These are phyloP conservation scores for Enteromius viviparus DNA, from an alignment of 2,797 vertebrate genomes.

Conservation along the genomic window DNA sequence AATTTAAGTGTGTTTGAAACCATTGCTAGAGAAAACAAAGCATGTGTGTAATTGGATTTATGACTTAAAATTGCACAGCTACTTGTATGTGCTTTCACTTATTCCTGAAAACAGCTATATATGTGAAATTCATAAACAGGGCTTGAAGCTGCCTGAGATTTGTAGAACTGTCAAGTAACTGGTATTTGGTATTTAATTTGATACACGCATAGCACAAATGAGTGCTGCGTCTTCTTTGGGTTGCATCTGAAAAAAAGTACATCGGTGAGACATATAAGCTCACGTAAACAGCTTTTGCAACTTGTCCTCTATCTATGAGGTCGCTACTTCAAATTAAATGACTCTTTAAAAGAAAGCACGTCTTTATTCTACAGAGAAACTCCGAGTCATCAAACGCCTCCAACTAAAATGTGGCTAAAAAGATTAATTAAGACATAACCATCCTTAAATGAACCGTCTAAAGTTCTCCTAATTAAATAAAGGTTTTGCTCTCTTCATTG, in stretches of 20 bases:
- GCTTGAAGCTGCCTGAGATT: not conserved
- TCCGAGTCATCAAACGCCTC: constrained; percentile 59
- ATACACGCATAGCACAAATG: constrained; percentile 7
- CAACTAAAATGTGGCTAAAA: constrained; percentile 57
- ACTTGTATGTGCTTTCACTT: not conserved
- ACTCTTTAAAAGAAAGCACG: constrained; percentile 63
- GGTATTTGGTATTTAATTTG: constrained; percentile 6
- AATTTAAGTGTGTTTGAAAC: not conserved
- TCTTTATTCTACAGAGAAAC: constrained; percentile 74
- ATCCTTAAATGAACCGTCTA: constrained; percentile 72
- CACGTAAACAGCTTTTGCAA: constrained; percentile 20
- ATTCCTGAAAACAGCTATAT: not conserved
- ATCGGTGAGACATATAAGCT: not conserved
- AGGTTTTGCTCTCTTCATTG: constrained; percentile 42
- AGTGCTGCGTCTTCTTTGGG: not conserved
- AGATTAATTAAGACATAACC: constrained; percentile 45
- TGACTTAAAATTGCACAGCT: not conserved
- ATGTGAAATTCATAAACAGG: not conserved
- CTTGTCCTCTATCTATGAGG: not conserved
- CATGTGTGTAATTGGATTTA: not conserved
- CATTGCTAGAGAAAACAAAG: not conserved
- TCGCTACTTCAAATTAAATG: constrained; percentile 44
- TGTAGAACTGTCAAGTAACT: not conserved
- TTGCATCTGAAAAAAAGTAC: not conserved
- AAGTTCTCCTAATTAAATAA: constrained; percentile 80